Percentiles rank a stretch among this genome's conserved stretches.
Evolutionary conservation across 2,888 invertebrate genomes (phyloP).

Genomic region (Deroplatys truncata): DNA sequence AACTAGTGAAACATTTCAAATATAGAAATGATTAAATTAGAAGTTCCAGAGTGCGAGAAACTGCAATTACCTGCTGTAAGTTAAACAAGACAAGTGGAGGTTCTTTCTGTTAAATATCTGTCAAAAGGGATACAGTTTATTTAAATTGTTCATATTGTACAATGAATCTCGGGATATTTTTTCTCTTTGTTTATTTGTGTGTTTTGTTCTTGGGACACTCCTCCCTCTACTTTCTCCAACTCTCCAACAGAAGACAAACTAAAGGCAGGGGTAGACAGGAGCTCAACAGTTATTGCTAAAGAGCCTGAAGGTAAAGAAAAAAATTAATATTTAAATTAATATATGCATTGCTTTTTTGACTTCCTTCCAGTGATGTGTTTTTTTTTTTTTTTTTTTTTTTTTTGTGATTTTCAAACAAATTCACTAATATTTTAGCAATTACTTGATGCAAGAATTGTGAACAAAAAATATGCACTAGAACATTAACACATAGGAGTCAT

Average conservation of each 20-base stretch:
- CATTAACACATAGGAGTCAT: neutral
- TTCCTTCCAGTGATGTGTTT: neutral
- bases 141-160: constrained; percentile 24
- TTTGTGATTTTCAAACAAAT: constrained; percentile 13
- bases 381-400: neutral
- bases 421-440: neutral
- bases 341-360: constrained; percentile 18
- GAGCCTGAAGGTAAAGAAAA: constrained; percentile 73
- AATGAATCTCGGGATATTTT: constrained; percentile 24
- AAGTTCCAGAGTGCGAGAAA: neutral
- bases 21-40: neutral
- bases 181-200: constrained; percentile 43
- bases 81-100: neutral
- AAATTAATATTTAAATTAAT: constrained; percentile 24
- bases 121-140: neutral
- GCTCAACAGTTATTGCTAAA: constrained; percentile 91
- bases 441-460: constrained; percentile 6
- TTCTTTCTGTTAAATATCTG: neutral
- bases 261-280: constrained; percentile 87
- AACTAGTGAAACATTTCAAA: neutral
- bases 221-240: constrained; percentile 26
- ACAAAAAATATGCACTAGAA: neutral
- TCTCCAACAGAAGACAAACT: constrained; percentile 68
- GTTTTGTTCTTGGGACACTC: constrained; percentile 48
- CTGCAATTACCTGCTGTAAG: neutral